Conservation (phyloP, 2,113 vertebrate genomes). For the Anas platyrhynchos region DNA sequence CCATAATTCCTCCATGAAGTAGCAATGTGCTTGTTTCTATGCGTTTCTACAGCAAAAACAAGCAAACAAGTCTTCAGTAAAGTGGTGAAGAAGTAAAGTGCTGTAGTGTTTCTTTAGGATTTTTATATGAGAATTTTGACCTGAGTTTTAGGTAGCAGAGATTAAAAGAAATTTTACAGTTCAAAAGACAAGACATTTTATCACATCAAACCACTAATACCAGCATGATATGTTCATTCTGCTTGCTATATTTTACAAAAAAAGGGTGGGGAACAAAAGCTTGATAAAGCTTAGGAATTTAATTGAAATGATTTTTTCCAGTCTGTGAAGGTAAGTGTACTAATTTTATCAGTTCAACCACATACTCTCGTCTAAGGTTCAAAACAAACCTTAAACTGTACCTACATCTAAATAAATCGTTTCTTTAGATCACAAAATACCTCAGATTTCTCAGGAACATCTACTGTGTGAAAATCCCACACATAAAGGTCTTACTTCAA, state of each 20-base stretch:
- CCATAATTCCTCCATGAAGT: not conserved
- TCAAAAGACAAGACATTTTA: not conserved
- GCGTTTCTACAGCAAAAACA: not conserved
- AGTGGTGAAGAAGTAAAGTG: not conserved
- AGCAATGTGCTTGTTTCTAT: not conserved
- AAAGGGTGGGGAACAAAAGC: not conserved
- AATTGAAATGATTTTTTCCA: not conserved
- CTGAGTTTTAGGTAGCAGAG: not conserved
- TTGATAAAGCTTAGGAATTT: not conserved
- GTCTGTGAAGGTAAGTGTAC: not conserved
- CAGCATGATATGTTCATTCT: not conserved
- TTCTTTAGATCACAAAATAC: not conserved
- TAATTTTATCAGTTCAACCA: not conserved
- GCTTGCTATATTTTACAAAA: not conserved
- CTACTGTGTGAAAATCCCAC: not conserved
- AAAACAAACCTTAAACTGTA: not conserved
- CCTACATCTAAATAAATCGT: not conserved
- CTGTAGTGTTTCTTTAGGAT: not conserved
- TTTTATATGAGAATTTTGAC: not conserved
- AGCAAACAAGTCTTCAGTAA: not conserved
- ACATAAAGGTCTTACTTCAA: not conserved
- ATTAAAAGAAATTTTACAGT: not conserved
- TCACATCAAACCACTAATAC: not conserved
- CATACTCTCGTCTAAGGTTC: not conserved
- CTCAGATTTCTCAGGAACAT: not conserved